A percentile compares a stretch with the other conserved stretches of the same genome.
Evolutionary conservation across 2,888 invertebrate species (phyloP).

Genomic region (Liodrosophila aerea): DNA sequence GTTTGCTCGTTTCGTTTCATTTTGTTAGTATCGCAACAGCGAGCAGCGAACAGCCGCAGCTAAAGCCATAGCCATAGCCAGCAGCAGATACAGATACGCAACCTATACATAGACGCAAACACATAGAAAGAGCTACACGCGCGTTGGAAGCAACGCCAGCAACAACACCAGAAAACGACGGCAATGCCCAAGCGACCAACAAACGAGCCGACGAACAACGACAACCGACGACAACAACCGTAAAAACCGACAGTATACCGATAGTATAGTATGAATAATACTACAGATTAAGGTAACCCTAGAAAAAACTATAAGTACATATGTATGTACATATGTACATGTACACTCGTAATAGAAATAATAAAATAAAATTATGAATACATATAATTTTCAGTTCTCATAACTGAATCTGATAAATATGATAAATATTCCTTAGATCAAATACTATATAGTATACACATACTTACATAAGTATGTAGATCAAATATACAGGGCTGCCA

Average conservation of each 20-base stretch:
- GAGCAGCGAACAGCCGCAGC: conserved; percentile 66
- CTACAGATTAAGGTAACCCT: conserved; percentile 56
- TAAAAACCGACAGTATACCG: conserved; percentile 64
- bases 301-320: conserved; percentile 44
- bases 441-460: too few species aligned
- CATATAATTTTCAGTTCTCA: too few species aligned
- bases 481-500: too few species aligned
- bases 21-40: conserved; percentile 68
- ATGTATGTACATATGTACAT: too few species aligned
- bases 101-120: conserved; percentile 26
- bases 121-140: conserved; percentile 66
- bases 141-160: conserved; percentile 65
- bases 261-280: conserved; percentile 62
- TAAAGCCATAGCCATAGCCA: conserved; percentile 24
- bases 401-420: too few species aligned
- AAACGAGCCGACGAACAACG: conserved; percentile 35
- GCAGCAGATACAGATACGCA: conserved; percentile 27
- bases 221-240: conserved; percentile 34
- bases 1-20: not conserved
- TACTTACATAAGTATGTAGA: too few species aligned
- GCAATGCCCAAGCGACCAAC: conserved; percentile 40
- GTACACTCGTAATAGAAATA: too few species aligned
- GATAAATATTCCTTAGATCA: too few species aligned
- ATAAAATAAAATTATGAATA: too few species aligned
- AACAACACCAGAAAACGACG: conserved; percentile 29